Evolutionary conservation across 2,797 vertebrate genomes (phyloP), one percentile per base, ranked within the genome.

Genomic region (Microctenopoma steveboyesi): DNA sequence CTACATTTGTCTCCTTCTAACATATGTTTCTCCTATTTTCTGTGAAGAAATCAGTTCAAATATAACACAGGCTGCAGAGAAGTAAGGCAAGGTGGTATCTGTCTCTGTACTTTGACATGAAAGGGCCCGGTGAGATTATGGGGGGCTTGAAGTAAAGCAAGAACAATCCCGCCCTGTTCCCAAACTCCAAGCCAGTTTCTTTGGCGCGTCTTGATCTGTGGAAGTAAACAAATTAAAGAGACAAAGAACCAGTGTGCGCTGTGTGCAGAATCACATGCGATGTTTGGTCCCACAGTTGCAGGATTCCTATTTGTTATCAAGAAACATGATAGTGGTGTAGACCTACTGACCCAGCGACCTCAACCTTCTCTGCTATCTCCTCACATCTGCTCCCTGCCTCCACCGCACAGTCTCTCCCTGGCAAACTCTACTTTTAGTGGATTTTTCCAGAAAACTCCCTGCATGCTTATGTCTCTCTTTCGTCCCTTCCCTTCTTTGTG

Each of bases 311-410:
- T 16, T 49, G 27, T 59, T 53, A 27, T 69, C 52, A 47, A 28
- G 75, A 72, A 61, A 85, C 1, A 0, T 54, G 65, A 75, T 57
- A 59, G 37, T 22, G 59, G 60, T 58, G 46, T 54, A 53, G 58
- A 46, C 62, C 58, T 57, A 51, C 54, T 70, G n/a, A 52, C 59
- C 58, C 63, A 60, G 27, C 64, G 63, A 65, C 68, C 60, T 74
- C 45, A 39, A 14, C 47, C 53, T 7, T 57, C 48, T 53, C 57
- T 15, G 16, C 71, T 49, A 50, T 64, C 49, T 50, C 39, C 62
- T 62, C 18, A 33, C 39, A 71, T 52, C 30, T 40, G 28, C 12
- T 56, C 8, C 18, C 45, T 61, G 47, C 33, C 15, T 50, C 35
- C 45, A 50, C 16, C 35, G 5, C 35, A 37, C 47, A 56, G 2